These are phyloP conservation scores for Charina bottae DNA, from an alignment of 2,113 vertebrate species.

Conservation along the genomic window DNA sequence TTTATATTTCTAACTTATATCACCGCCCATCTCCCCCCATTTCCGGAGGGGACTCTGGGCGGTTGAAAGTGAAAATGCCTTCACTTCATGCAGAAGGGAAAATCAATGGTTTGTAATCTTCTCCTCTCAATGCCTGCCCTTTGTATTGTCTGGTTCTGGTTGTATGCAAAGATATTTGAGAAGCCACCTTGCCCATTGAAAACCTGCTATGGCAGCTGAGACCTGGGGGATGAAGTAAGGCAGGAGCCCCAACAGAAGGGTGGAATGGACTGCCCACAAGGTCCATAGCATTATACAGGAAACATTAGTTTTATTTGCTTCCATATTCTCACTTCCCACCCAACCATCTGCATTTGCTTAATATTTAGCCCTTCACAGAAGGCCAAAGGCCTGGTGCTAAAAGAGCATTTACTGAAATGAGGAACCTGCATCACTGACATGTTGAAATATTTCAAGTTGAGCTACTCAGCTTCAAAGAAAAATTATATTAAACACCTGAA, in stretches of 20 bases:
- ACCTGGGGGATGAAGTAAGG: neutral
- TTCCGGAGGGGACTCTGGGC: too few relatives aligned
- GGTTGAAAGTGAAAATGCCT: too few relatives aligned
- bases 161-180: neutral
- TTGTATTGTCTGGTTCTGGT: neutral
- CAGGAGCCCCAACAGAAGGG: too few relatives aligned
- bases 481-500: neutral
- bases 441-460: neutral
- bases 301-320: neutral
- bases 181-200: neutral
- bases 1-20: too few relatives aligned
- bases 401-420: neutral
- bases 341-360: neutral
- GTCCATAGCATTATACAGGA: too few relatives aligned
- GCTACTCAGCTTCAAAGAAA: slow-evolving; percentile 1
- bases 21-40: too few relatives aligned
- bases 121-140: neutral
- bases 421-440: neutral
- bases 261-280: too few relatives aligned
- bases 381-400: neutral
- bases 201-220: neutral
- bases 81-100: neutral
- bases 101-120: neutral
- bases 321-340: neutral
- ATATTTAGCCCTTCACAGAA: neutral